phyloP scores from a whole-genome alignment of 1,140 invertebrate species.

The Periplaneta americana region DNA sequence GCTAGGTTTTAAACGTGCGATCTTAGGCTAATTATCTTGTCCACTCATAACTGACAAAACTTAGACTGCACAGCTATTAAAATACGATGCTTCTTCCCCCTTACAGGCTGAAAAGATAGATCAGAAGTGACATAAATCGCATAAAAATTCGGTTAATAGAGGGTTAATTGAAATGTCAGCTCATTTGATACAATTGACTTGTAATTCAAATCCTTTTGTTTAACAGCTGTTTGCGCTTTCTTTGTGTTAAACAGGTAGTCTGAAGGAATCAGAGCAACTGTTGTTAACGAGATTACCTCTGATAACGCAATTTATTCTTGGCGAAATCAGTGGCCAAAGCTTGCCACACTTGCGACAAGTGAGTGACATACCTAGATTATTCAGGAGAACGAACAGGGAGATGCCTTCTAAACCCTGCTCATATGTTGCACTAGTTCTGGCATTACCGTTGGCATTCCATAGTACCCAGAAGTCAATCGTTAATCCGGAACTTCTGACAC shows the following conservation, averaged over 20 bases:
- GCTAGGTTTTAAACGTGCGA: no score
- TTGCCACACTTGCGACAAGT: slow-evolving; percentile 63
- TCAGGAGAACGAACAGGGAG: slow-evolving; percentile 87
- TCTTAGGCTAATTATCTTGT: no score
- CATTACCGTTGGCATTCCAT: slow-evolving; percentile 55
- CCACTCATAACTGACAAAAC: no score
- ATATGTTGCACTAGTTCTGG: slow-evolving; percentile 68
- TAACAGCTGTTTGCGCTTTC: no score
- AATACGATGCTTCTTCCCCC: no score
- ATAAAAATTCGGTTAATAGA: no score
- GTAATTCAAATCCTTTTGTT: no score
- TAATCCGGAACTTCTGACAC: slow-evolving; percentile 27
- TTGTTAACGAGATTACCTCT: slow-evolving; percentile 43
- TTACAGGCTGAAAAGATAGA: no score
- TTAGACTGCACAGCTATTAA: no score
- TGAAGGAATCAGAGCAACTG: slow-evolving; percentile 42
- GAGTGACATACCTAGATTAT: slow-evolving; percentile 86
- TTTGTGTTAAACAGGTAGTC: slow-evolving; percentile 33
- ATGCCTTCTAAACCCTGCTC: slow-evolving; percentile 69
- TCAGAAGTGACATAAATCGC: no score
- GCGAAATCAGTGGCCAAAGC: slow-evolving; percentile 49
- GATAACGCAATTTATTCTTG: slow-evolving; percentile 50
- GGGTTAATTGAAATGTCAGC: no score
- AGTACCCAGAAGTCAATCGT: slow-evolving; percentile 39
- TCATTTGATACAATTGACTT: no score